Conservation (phyloP, 2,797 vertebrate species). For the Picus viridis region DNA sequence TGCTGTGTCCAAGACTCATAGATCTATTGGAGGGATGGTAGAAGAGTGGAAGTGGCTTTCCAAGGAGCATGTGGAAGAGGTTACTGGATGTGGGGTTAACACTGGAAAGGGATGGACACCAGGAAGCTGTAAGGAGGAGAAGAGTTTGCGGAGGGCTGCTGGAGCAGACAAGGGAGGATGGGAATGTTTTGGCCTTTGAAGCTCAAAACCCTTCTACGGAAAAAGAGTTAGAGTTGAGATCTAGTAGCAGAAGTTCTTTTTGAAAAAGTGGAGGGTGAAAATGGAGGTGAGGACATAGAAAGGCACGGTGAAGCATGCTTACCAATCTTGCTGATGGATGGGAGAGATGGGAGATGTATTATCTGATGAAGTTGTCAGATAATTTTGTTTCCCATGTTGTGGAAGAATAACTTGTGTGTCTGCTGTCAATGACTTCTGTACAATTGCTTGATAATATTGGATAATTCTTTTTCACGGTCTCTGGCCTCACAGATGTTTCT, state of each 20-base stretch:
- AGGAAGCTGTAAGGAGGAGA: background rate
- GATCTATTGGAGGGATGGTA: background rate
- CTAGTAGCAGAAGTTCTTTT: background rate
- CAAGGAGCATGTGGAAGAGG: background rate
- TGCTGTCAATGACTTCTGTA: background rate
- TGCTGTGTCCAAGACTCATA: fast-evolving
- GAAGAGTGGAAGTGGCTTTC: background rate
- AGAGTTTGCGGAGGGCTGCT: background rate
- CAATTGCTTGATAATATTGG: background rate
- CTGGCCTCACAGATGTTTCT: background rate
- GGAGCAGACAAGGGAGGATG: background rate
- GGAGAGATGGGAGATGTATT: background rate
- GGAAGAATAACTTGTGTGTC: background rate
- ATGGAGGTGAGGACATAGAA: background rate
- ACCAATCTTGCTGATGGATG: background rate
- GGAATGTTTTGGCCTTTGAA: background rate
- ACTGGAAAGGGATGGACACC: background rate
- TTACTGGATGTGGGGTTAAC: background rate
- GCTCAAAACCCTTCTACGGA: background rate
- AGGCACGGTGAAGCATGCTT: background rate
- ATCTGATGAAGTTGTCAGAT: background rate
- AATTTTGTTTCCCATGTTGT: background rate
- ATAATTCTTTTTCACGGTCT: background rate
- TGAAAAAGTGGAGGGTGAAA: background rate
- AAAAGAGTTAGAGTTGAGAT: background rate